Evolutionary conservation across 2,797 vertebrate species (phyloP), one percentile per base, ranked within the genome.

Genomic region (Micromesistius poutassou): DNA sequence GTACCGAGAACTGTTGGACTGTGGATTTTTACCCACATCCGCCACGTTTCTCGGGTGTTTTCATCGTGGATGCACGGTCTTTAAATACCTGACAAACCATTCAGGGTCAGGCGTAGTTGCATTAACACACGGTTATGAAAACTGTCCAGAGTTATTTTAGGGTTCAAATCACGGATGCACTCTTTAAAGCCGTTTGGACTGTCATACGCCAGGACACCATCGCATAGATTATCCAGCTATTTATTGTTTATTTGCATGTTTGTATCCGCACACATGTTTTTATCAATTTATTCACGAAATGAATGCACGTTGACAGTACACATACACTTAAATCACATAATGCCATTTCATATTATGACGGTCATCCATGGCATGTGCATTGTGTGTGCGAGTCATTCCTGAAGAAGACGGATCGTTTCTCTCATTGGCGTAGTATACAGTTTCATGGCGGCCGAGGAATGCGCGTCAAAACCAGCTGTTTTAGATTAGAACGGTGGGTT

Each of bases 401-500:
- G 73, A 77, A 84, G 78, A 76, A 71, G 80, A 76, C 77, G 33
- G 74, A 78, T 75, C 71, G 62, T 28, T 72, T 80, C 31, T 31
- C 78, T 38, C 16, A 16, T 19, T 30, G 40, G 68, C 73, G 25
- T 25, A 76, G 78, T 87, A 86, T 90, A 50, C 77, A 4, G 75
- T 78, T 83, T 93, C 82, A 92, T 92, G 89, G 90, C 87, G 88
- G 79, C 83, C 71, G 81, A 79, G 88, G 89, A 93, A 93, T 93
- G 90, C 82, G 81, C 77, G 80, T 80, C 89, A 78, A 80, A 68
- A 79, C 84, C 91, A 93, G 91, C 91, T 93, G 91, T 91, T 93
- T 93, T 85, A 87, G 81, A 90, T 90, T 82, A 86, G 80, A 90
- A 90, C 68, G 76, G 82, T 80, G 85, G 85, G 78, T 86, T 89